Conservation (phyloP, 2,113 vertebrate genomes). For the Lampris incognitus region DNA sequence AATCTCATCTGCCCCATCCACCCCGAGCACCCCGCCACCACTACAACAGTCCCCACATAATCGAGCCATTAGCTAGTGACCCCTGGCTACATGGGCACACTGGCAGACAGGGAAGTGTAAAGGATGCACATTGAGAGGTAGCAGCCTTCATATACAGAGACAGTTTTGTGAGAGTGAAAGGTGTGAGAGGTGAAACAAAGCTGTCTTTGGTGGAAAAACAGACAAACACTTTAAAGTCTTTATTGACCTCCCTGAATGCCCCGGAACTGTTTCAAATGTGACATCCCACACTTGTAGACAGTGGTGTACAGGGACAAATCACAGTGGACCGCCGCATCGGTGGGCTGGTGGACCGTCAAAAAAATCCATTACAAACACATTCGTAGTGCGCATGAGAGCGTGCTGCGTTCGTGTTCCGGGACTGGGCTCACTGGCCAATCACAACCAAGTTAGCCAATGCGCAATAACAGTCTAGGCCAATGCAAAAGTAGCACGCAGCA, state of each 20-base stretch:
- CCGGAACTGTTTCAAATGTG: slow-evolving; percentile 33
- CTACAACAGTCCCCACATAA: slow-evolving; percentile 72
- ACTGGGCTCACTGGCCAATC: no score
- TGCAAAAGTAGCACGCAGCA: no score
- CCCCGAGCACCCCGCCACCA: background rate
- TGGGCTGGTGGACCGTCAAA: no score
- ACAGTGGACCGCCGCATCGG: no score
- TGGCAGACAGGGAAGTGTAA: slow-evolving; percentile 27
- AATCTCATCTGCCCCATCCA: background rate
- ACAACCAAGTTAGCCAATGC: no score
- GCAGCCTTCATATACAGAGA: slow-evolving; percentile 41
- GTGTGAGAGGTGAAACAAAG: slow-evolving; percentile 72
- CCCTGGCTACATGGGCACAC: slow-evolving; percentile 53
- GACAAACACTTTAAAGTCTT: background rate
- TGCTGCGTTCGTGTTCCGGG: no score
- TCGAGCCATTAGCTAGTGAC: slow-evolving; percentile 66
- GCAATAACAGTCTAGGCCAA: no score
- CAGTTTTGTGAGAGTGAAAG: slow-evolving; percentile 63
- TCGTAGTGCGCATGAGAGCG: no score
- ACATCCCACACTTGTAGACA: slow-evolving; percentile 5
- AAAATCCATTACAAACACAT: no score
- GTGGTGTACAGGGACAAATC: background rate
- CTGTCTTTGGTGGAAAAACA: slow-evolving; percentile 60
- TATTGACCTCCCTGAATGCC: slow-evolving; percentile 20
- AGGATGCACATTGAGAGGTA: slow-evolving; percentile 45